Conservation (phyloP, 2,888 invertebrate genomes). For the Meiosimyza decipiens region DNA sequence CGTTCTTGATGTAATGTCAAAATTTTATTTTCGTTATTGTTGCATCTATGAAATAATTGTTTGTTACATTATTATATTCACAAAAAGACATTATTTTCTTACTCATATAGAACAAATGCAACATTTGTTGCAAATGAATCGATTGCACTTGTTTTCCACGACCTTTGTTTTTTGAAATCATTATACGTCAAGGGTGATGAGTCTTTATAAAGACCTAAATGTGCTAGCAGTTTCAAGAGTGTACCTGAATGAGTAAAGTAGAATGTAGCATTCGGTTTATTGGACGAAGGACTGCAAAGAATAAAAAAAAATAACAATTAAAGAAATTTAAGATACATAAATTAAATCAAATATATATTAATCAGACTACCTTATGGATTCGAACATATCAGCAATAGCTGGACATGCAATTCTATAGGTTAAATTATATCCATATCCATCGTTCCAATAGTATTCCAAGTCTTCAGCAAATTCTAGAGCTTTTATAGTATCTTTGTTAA, state of each 20-base stretch:
- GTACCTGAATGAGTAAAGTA: conserved; percentile 89
- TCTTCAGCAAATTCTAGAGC: conserved; percentile 81
- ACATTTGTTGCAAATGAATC: conserved; percentile 85
- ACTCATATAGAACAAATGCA: conserved; percentile 80
- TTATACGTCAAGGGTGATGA: conserved; percentile 71
- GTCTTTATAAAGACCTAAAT: conserved; percentile 80
- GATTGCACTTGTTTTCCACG: conserved; percentile 74
- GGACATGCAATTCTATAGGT: conserved; percentile 82
- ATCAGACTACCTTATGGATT: conserved; percentile 73
- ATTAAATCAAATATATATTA: conserved; percentile 10
- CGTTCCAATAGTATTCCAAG: conserved; percentile 82
- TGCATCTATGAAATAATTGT: conserved; percentile 68
- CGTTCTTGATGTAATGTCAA: conserved; percentile 81
- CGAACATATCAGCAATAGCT: conserved; percentile 77
- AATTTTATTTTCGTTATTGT: conserved; percentile 67
- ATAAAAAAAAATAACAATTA: conserved; percentile 4
- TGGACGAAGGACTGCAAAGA: conserved; percentile 51
- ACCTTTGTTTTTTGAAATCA: conserved; percentile 67
- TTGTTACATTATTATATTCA: no score
- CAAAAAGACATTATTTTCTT: conserved; percentile 57
- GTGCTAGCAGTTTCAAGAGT: conserved; percentile 78
- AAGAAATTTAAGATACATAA: conserved; percentile 5
- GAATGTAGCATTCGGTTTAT: conserved; percentile 70
- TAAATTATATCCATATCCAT: conserved; percentile 82
- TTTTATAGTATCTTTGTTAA: conserved; percentile 72